phyloP scores from a whole-genome alignment of 2,888 invertebrate species.

The Spilarctia lutea region DNA sequence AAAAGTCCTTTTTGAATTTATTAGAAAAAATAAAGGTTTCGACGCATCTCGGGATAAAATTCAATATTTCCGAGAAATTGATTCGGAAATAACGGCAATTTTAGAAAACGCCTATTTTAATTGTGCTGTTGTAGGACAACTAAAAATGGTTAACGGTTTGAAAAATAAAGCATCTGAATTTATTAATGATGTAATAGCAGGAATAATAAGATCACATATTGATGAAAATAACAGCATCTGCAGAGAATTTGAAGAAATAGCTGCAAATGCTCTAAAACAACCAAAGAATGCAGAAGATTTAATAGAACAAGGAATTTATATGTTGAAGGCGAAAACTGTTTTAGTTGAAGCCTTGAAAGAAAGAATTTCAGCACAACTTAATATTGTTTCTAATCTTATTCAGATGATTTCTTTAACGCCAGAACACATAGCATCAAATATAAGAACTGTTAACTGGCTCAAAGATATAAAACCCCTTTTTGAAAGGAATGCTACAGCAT shows the following conservation, averaged over 20 bases:
- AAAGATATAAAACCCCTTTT: slow-evolving; percentile 93
- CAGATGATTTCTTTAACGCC: slow-evolving; percentile 91
- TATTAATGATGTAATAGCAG: slow-evolving; percentile 87
- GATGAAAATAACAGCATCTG: slow-evolving; percentile 90
- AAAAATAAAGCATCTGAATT: slow-evolving; percentile 86
- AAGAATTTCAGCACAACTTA: slow-evolving; percentile 89
- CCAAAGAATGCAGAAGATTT: slow-evolving; percentile 94
- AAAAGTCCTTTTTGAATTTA: slow-evolving; percentile 76
- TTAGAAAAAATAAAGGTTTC: slow-evolving; percentile 84
- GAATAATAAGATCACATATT: slow-evolving; percentile 88
- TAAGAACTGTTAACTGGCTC: slow-evolving; percentile 94
- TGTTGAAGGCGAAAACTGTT: slow-evolving; percentile 91
- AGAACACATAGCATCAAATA: slow-evolving; percentile 93
- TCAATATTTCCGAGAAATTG: slow-evolving; percentile 86
- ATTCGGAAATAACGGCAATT: slow-evolving; percentile 87
- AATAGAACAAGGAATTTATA: slow-evolving; percentile 92
- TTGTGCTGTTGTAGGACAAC: slow-evolving; percentile 88
- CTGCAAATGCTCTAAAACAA: slow-evolving; percentile 88
- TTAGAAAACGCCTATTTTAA: slow-evolving; percentile 90
- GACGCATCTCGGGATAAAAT: slow-evolving; percentile 88
- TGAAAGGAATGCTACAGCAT: slow-evolving; percentile 92
- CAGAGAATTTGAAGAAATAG: slow-evolving; percentile 90
- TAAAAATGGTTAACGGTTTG: slow-evolving; percentile 88
- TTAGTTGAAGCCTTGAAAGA: slow-evolving; percentile 90
- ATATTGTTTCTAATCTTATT: slow-evolving; percentile 89